phyloP scores from a whole-genome alignment of 1,140 invertebrate genomes.

The Solen grandis region DNA sequence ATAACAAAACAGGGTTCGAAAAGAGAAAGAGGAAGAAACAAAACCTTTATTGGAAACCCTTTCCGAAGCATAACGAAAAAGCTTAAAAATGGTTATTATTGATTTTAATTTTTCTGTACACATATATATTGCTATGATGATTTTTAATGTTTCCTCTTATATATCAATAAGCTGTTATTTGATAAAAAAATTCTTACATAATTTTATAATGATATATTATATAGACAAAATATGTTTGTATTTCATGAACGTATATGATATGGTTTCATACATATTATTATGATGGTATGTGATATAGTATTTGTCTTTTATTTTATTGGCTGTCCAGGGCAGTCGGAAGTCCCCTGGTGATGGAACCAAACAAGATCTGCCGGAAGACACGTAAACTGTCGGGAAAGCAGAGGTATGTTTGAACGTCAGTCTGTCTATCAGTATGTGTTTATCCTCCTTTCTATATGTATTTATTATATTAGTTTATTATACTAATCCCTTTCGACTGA shows the following conservation, averaged over 20 bases:
- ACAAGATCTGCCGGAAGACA: slow-evolving; percentile 91
- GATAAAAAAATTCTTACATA: background rate
- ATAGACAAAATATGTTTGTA: no score
- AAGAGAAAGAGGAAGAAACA: no score
- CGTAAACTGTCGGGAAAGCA: slow-evolving; percentile 86
- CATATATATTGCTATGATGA: no score
- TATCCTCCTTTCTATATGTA: background rate
- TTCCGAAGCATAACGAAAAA: no score
- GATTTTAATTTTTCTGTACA: no score
- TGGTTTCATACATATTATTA: background rate
- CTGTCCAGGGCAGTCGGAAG: slow-evolving; percentile 83
- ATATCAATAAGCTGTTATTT: background rate
- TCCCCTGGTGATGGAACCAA: slow-evolving; percentile 93
- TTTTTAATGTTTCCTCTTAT: background rate
- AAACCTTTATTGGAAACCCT: no score
- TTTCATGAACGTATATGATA: background rate
- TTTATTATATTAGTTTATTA: no score
- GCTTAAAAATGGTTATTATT: no score
- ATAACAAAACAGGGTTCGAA: no score
- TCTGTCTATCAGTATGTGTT: background rate
- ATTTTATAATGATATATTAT: no score
- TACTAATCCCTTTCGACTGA: no score
- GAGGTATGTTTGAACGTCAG: slow-evolving; percentile 75
- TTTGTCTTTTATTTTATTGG: slow-evolving; percentile 16
- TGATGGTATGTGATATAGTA: background rate